These are phyloP conservation scores for Thumatha senex DNA, from an alignment of 2,888 invertebrate genomes.

Conservation along the genomic window DNA sequence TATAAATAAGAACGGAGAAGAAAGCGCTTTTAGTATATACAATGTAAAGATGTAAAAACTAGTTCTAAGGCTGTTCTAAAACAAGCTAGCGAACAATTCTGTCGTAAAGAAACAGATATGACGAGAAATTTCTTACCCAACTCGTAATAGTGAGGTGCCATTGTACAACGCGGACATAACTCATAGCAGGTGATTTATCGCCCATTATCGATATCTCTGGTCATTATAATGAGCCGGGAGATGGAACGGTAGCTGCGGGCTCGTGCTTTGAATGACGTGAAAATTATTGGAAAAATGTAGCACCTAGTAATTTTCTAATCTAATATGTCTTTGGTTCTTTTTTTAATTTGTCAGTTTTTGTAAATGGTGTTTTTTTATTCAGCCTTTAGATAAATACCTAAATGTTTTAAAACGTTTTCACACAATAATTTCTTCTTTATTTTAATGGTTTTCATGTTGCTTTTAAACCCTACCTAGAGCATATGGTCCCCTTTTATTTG, in stretches of 20 bases:
- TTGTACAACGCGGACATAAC: constrained; percentile 50
- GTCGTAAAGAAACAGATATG: background rate
- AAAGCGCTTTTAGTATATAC: no score
- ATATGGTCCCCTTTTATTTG: no score
- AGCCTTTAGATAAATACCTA: no score
- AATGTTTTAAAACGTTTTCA: no score
- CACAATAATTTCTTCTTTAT: no score
- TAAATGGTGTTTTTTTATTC: no score
- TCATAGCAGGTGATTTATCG: constrained; percentile 54
- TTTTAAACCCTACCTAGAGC: no score
- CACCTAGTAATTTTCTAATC: constrained; percentile 53
- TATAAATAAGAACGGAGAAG: no score
- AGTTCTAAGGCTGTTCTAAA: background rate
- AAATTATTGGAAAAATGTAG: constrained; percentile 63
- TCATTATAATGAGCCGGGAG: constrained; percentile 6
- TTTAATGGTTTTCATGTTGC: no score
- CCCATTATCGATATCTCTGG: constrained; percentile 45
- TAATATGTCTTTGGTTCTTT: background rate
- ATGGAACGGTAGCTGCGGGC: constrained; percentile 64
- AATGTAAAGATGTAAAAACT: background rate
- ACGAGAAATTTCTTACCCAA: constrained; percentile 3
- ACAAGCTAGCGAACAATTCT: background rate
- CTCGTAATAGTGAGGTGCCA: constrained; percentile 22
- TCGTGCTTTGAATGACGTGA: constrained; percentile 46
- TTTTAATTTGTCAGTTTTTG: no score